phyloP scores from a whole-genome alignment of 2,797 vertebrate species.

The Cephalopachus bancanus region DNA sequence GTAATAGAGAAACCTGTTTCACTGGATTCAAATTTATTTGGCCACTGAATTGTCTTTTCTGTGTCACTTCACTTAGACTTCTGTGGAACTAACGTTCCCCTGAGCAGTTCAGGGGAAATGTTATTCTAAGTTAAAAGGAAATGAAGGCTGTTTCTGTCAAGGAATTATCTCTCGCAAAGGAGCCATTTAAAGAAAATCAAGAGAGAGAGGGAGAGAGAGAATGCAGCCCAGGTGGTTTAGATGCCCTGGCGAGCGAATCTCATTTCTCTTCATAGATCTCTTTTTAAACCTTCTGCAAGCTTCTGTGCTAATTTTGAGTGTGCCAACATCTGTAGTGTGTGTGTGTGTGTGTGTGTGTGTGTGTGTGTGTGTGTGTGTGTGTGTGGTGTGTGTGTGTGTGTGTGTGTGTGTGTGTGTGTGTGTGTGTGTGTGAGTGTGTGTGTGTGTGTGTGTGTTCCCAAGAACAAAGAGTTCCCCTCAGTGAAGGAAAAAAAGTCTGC shows the following conservation, averaged over 20 bases:
- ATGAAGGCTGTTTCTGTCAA: background rate
- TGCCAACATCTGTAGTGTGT: background rate
- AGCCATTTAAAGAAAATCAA: background rate
- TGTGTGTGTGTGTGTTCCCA: background rate
- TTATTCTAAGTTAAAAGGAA: constrained; percentile 43
- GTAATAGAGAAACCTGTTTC: background rate
- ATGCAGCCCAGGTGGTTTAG: background rate
- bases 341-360: accelerated
- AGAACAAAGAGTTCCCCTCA: background rate
- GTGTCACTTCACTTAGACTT: constrained; percentile 25
- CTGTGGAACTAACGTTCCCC: background rate
- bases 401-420: background rate
- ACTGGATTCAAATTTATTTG: background rate
- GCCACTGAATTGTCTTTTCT: background rate
- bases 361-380: no score
- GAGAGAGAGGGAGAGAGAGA: background rate
- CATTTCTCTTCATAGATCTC: background rate
- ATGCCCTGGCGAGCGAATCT: background rate
- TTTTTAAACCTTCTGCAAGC: background rate
- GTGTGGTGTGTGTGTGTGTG: accelerated
- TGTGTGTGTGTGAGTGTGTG: accelerated
- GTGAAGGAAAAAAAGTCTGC: background rate
- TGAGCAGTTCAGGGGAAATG: background rate
- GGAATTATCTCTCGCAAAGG: constrained; percentile 48
- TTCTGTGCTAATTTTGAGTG: background rate